Conservation (phyloP, 2,113 vertebrate species). For the Gymnocephalus cernua region DNA sequence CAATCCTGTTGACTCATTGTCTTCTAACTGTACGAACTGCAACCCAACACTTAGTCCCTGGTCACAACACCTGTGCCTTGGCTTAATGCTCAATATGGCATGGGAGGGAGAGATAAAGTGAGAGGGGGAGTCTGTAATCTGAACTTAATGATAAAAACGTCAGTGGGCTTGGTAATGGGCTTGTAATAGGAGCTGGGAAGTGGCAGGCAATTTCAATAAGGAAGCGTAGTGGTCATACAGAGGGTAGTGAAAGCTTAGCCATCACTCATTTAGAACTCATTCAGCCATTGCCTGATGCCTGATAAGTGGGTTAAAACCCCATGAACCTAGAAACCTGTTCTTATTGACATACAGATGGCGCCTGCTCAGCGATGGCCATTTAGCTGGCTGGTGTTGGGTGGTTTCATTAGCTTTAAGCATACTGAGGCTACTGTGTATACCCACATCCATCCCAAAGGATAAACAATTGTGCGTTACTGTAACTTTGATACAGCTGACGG, state of each 20-base stretch:
- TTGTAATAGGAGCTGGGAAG: constrained; percentile 81
- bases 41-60: constrained; percentile 54
- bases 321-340: constrained; percentile 71
- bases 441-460: constrained; percentile 27
- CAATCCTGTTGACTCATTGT: constrained; percentile 50
- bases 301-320: constrained; percentile 77
- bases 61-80: constrained; percentile 75
- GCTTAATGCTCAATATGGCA: constrained; percentile 75
- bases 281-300: constrained; percentile 66
- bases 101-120: constrained; percentile 52
- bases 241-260: constrained; percentile 72
- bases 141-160: constrained; percentile 78
- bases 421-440: constrained; percentile 1
- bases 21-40: constrained; percentile 48
- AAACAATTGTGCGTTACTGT: constrained; percentile 25
- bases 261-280: constrained; percentile 63
- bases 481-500: constrained; percentile 23
- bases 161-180: constrained; percentile 65
- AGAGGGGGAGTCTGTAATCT: constrained; percentile 73
- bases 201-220: constrained; percentile 62
- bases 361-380: constrained; percentile 58
- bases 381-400: constrained; percentile 42
- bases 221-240: constrained; percentile 58
- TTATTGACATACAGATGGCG: constrained; percentile 72
- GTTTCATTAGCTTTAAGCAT: constrained; percentile 56